Evolutionary conservation across 2,113 vertebrate genomes (phyloP).

Genomic region (Pachycephala philippinensis): DNA sequence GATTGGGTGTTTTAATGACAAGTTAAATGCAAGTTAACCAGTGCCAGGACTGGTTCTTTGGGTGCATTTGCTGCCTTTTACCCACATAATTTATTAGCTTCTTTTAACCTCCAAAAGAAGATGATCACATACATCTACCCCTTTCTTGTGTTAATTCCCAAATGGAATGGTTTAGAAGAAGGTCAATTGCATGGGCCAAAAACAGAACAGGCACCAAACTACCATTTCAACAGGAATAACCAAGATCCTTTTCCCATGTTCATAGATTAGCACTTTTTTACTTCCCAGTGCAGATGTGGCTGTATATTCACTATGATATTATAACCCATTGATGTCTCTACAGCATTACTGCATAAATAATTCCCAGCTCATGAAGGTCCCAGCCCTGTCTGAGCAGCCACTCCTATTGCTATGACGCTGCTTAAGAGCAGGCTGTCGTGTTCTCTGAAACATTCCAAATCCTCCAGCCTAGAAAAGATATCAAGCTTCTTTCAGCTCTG

Average conservation of each 20-base stretch:
- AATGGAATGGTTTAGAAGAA: not conserved
- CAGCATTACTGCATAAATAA: not conserved
- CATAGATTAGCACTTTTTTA: not conserved
- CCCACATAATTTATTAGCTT: not conserved
- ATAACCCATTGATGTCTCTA: not conserved
- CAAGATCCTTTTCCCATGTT: not conserved
- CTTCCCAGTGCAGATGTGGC: not conserved
- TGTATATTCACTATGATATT: not conserved
- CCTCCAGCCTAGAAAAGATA: not conserved
- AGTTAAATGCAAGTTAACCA: not conserved
- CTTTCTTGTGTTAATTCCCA: not conserved
- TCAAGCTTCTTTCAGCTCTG: not conserved
- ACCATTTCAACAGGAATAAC: not conserved
- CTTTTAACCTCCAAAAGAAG: not conserved
- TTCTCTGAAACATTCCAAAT: not conserved
- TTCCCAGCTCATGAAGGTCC: not conserved
- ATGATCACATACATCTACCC: not conserved
- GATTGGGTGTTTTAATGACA: not conserved
- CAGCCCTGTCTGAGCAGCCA: not conserved
- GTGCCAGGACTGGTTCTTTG: not conserved
- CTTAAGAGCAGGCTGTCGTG: not conserved
- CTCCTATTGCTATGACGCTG: accelerated
- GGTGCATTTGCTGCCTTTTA: not conserved
- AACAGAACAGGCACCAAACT: not conserved
- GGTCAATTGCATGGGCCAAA: not conserved